Conservation (phyloP, 2,797 vertebrate genomes). For the Labeo calbasu region DNA sequence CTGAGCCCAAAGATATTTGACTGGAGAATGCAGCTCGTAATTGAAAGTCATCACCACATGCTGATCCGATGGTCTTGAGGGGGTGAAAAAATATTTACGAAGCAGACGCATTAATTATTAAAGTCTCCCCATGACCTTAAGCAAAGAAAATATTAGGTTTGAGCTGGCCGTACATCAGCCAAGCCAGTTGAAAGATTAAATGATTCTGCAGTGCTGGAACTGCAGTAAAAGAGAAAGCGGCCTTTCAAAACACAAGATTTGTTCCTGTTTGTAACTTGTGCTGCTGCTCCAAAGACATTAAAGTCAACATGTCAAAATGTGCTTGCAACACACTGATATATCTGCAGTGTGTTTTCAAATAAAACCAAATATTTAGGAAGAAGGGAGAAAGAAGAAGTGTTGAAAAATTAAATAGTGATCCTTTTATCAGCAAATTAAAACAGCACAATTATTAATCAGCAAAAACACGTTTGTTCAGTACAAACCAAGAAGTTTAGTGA, state of each 20-base stretch:
- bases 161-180: background rate
- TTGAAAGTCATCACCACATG: slow-evolving; percentile 2
- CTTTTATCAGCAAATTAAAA: background rate
- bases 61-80: background rate
- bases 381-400: background rate
- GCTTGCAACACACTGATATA: background rate
- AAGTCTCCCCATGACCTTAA: slow-evolving; percentile 16
- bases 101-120: slow-evolving; percentile 17
- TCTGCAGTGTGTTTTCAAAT: background rate
- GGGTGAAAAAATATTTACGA: slow-evolving; percentile 29
- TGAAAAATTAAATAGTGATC: background rate
- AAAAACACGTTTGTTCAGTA: background rate
- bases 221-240: background rate
- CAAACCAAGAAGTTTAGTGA: background rate
- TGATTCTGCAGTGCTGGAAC: background rate
- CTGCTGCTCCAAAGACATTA: background rate
- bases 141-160: slow-evolving; percentile 21
- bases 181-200: slow-evolving; percentile 1
- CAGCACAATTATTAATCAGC: background rate
- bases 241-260: background rate
- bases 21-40: background rate
- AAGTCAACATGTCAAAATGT: background rate
- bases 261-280: background rate
- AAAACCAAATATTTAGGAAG: background rate
- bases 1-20: slow-evolving; percentile 6